These are phyloP conservation scores for Neopelma chrysocephalum DNA, from an alignment of 2,797 vertebrate species.

Conservation along the genomic window DNA sequence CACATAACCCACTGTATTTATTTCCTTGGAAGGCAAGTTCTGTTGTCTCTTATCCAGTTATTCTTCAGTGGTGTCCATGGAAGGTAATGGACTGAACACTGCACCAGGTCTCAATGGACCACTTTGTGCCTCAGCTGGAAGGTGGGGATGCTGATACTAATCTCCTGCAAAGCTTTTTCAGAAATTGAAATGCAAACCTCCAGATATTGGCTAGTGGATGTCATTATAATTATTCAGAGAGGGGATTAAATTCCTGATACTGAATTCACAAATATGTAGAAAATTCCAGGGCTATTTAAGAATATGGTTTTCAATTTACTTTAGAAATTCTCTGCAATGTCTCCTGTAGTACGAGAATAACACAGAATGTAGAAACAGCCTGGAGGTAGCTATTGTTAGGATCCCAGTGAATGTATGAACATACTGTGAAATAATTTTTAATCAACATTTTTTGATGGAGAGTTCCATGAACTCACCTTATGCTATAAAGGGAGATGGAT, in stretches of 20 bases:
- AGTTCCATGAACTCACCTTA: not conserved
- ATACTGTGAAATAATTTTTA: not conserved
- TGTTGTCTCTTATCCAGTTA: not conserved
- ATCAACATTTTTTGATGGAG: not conserved
- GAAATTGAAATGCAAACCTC: not conserved
- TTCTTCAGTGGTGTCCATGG: not conserved
- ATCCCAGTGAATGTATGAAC: not conserved
- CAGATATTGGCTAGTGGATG: not conserved
- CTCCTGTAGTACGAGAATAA: not conserved
- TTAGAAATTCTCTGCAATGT: not conserved
- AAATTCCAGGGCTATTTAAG: not conserved
- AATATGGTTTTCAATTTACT: not conserved
- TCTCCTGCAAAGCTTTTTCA: not conserved
- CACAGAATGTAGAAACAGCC: not conserved
- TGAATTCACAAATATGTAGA: not conserved
- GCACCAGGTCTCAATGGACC: not conserved
- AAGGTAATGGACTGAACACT: not conserved
- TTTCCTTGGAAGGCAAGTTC: not conserved
- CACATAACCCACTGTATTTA: rapidly evolving
- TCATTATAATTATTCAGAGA: not conserved
- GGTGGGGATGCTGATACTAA: not conserved
- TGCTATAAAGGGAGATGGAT: not conserved
- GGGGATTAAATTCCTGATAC: not conserved
- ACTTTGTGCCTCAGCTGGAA: not conserved
- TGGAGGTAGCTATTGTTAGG: not conserved